Evolutionary conservation across 2,797 vertebrate species (phyloP).

Genomic region (Sternotherus odoratus): DNA sequence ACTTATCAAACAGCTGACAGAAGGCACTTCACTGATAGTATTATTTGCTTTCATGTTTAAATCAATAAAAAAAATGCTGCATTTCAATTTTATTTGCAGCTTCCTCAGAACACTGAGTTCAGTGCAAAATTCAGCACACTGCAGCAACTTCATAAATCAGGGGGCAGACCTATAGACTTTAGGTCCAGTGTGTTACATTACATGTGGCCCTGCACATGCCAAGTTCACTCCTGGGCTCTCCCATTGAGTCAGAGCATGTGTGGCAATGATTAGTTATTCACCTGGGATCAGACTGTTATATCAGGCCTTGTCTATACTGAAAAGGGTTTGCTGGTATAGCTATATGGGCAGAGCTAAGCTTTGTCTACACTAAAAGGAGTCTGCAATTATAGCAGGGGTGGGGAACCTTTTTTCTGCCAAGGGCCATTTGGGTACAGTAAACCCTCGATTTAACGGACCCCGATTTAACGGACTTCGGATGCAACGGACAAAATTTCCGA

Average conservation of each 20-base stretch:
- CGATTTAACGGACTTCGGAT: too few relatives aligned
- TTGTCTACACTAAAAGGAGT: too few relatives aligned
- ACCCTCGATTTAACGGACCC: too few relatives aligned
- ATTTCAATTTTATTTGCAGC: neutral
- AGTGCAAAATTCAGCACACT: neutral
- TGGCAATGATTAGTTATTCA: neutral
- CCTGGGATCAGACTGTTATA: neutral
- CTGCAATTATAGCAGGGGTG: too few relatives aligned
- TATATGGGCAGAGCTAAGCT: neutral
- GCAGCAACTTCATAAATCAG: neutral
- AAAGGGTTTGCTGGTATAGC: neutral
- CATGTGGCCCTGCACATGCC: rapidly evolving
- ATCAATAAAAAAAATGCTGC: neutral
- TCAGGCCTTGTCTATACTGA: neutral
- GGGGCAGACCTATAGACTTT: rapidly evolving
- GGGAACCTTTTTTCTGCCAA: too few relatives aligned
- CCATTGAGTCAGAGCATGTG: neutral
- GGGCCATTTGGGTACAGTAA: too few relatives aligned
- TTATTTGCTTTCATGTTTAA: neutral
- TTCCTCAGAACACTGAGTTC: neutral
- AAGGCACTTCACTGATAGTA: neutral
- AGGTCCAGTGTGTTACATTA: neutral
- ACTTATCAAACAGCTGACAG: neutral
- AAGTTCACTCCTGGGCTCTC: neutral
- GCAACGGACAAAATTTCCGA: too few relatives aligned